Percentiles rank a stretch among this genome's conserved stretches.
phyloP scores from a whole-genome alignment of 2,113 vertebrate species.

The Psophia crepitans region DNA sequence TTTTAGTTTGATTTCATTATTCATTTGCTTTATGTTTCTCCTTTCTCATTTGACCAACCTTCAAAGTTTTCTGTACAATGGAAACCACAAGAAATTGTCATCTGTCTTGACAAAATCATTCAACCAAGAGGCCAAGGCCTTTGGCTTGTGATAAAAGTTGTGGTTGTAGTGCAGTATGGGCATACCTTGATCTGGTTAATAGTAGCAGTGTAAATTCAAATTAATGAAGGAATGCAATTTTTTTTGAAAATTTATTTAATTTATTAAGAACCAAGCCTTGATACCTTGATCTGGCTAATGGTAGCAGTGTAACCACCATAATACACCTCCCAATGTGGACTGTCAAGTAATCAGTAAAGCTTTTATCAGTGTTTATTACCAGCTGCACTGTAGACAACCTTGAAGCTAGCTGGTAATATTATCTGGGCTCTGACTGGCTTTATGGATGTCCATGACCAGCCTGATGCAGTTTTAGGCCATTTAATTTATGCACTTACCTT shows the following conservation, averaged over 20 bases:
- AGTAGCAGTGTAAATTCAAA: not conserved
- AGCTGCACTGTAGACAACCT: not conserved
- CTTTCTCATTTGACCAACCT: not conserved
- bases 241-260: no score
- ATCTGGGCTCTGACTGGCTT: not conserved
- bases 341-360: not conserved
- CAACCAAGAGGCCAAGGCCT: not conserved
- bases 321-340: not conserved
- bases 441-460: not conserved
- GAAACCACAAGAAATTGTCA: not conserved
- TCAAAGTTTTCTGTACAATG: fast-evolving
- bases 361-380: not conserved
- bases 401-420: not conserved
- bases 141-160: not conserved
- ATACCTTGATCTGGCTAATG: not conserved
- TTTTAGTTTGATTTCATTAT: not conserved
- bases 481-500: not conserved
- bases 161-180: not conserved
- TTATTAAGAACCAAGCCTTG: no score
- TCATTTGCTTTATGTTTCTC: not conserved
- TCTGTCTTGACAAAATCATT: not conserved
- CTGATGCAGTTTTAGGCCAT: not conserved
- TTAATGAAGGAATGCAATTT: no score
- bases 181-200: not conserved
- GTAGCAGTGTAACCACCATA: not conserved